A percentile compares a stretch with the other conserved stretches of the same genome.
Evolutionary conservation across 2,888 invertebrate genomes (phyloP).

Genomic region (Aplocera efformata): DNA sequence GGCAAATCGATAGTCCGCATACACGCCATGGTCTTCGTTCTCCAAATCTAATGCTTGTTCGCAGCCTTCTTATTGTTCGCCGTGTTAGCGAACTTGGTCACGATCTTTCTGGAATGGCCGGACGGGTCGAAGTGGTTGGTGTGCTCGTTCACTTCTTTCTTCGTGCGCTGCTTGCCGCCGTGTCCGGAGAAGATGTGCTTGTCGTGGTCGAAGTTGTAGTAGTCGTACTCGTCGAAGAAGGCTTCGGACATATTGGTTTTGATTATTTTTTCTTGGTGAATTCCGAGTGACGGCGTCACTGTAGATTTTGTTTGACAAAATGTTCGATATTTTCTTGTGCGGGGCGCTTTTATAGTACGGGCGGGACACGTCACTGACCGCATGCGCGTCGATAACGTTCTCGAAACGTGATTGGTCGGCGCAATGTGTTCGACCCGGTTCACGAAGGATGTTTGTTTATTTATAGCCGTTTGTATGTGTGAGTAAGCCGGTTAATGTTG

Average conservation of each 20-base stretch:
- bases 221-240: conserved; percentile 95
- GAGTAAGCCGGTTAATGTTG: conserved; percentile 50
- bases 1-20: conserved; percentile 66
- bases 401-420: conserved; percentile 65
- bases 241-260: conserved; percentile 87
- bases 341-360: conserved; percentile 55
- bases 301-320: conserved; percentile 49
- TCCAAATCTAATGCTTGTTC: conserved; percentile 51
- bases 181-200: conserved; percentile 92
- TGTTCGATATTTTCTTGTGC: conserved; percentile 42
- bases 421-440: conserved; percentile 45
- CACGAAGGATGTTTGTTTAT: conserved; percentile 64
- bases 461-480: conserved; percentile 51
- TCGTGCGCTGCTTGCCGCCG: conserved; percentile 94
- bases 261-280: conserved; percentile 31
- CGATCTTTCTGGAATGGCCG: conserved; percentile 95
- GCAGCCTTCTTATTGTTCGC: conserved; percentile 87
- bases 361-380: conserved; percentile 72
- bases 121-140: conserved; percentile 95
- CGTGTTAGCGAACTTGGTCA: conserved; percentile 91
- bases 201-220: conserved; percentile 96
- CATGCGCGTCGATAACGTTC: conserved; percentile 74
- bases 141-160: conserved; percentile 92
- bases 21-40: conserved; percentile 60
- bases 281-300: conserved; percentile 50